Evolutionary conservation across 2,888 invertebrate genomes (phyloP), one percentile per base, ranked within the genome.

Genomic region (Aspidiotus rigidus): DNA sequence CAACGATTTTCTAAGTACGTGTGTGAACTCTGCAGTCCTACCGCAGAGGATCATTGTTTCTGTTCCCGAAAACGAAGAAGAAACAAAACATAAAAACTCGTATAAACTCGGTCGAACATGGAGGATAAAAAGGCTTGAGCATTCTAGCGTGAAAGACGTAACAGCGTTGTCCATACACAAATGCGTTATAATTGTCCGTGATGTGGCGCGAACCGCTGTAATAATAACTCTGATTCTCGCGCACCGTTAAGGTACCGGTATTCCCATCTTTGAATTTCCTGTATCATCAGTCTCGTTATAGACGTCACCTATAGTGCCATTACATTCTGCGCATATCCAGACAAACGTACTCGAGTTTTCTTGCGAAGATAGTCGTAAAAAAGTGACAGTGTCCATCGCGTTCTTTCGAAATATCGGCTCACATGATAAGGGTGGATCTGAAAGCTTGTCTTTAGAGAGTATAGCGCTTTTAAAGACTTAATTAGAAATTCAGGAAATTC

Each of bases 171-270:
- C 49, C 49, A 49, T 49, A 49, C 49, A 49, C 49, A 62, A 62
- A 44, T 42, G 9, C 40, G 62, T 62, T 62, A 41, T 62, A 62
- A 62, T 62, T 62, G 62, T 62, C 62, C 62, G 39, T 62, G 62
- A 62, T 62, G 62, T 62, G 62, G 62, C 62, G 62, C 62, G 42
- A 62, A 62, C 40, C 39, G 62, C 42, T 42, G 62, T 62, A 62
- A 62, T 62, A 62, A 62, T 62, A 62, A 62, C 41, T 49, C 49
- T 49, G 11, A 13, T n/a, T 49, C 49, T 49, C 49, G 10, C 10
- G 49, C 49, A 49, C 11, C 49, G n/a, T 13, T 49, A 49, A 49
- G 10, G 11, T 11, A 49, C 11, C 49, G n/a, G 49, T n/a, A 49
- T 3, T 49, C 49, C 11, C 28, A 28, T 28, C 28, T 28, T 28